Evolutionary conservation across 1,140 invertebrate genomes (phyloP), one percentile per base, ranked within the genome.

Genomic region (Drosophila mayri): DNA sequence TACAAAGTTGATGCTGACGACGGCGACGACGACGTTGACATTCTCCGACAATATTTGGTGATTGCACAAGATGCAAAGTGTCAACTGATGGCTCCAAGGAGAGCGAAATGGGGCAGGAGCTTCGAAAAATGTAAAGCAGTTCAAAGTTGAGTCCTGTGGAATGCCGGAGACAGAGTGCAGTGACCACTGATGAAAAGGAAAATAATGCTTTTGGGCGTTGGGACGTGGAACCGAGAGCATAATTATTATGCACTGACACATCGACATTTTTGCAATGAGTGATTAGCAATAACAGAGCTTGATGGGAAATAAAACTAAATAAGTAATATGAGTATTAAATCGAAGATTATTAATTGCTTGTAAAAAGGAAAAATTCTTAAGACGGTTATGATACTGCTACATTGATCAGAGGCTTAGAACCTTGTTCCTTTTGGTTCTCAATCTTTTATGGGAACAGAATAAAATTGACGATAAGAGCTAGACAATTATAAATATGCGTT

Each of bases 31-130:
- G 75, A 72, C 61, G 82, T 78, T 85, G 83, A 87, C 83, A 82
- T 87, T 71, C 70, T 83, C 66, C 80, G 85, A 90, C 85, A 90
- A 90, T 88, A 88, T 88, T 88, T 90, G 85, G 86, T 90, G 85
- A 88, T 88, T 90, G 85, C 85, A 90, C 85, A 88, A 88, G 85
- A 88, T 88, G 85, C 85, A 88, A 88, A 88, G 85, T 90, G 85
- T 88, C 85, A 88, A 85, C 74, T 85, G 65, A 74, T 79, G 62
- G 71, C 63, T 66, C 75, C 62, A 46, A 61, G 32, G 30, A 47
- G 43, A 58, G 46, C 37, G 46, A 63, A 76, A 72, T 47, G 74
- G 18, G 57, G 79, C 64, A 49, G 50, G 43, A 50, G n/a, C 43
- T 18, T 9, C 10, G 46, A 40, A 47, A 46, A 44, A 49, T 47